A percentile compares a stretch with the other conserved stretches of the same genome.
Evolutionary conservation across 2,113 vertebrate genomes (phyloP).

Genomic region (Gavia stellata): DNA sequence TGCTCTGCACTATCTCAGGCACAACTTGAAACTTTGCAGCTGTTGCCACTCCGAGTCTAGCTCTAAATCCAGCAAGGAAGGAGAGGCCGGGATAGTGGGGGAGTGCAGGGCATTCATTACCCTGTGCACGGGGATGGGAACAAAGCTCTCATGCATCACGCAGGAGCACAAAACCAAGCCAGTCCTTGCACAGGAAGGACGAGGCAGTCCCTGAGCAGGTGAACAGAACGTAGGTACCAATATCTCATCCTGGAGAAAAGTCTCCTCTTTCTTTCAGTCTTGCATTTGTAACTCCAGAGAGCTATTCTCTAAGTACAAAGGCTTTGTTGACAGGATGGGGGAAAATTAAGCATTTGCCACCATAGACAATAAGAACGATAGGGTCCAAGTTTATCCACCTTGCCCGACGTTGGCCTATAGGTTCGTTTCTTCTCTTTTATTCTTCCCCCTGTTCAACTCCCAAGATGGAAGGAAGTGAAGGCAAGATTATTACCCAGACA

Average conservation of each 20-base stretch:
- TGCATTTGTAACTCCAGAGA: background rate
- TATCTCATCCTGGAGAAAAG: background rate
- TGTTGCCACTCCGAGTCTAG: conserved; percentile 23
- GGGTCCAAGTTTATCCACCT: background rate
- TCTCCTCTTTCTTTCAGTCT: background rate
- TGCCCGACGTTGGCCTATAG: rapidly evolving
- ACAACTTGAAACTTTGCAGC: conserved; percentile 59
- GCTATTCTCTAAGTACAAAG: background rate
- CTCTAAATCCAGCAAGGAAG: conserved; percentile 25
- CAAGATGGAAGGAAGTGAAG: background rate
- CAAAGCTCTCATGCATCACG: background rate
- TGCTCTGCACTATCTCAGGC: conserved; percentile 48
- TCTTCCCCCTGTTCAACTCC: background rate
- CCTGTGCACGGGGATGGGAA: background rate
- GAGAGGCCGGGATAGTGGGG: background rate
- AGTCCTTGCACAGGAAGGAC: background rate
- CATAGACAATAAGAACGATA: background rate
- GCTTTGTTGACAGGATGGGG: background rate
- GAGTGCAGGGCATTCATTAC: background rate
- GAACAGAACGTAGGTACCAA: background rate
- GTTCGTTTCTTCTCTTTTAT: background rate
- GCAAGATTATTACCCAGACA: background rate
- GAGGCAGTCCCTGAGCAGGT: background rate
- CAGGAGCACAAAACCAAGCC: background rate
- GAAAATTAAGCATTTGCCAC: background rate